Base-by-base conservation (phyloP, 2,888 invertebrate genomes). In the Augiades crinisus region DNA sequence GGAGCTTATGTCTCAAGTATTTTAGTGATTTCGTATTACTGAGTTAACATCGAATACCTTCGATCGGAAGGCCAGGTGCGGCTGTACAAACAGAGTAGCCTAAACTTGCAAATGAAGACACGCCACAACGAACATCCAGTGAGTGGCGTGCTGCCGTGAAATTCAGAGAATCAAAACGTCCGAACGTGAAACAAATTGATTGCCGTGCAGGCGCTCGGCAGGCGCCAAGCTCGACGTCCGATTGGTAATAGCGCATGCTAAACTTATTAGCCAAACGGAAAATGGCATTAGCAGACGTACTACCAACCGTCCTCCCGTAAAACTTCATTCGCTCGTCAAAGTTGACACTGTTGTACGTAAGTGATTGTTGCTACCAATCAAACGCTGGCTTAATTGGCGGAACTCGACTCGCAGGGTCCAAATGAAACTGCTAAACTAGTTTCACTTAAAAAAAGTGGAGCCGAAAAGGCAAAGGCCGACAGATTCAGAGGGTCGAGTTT, bases 241-340 rank as follows among this genome's bases (percentile, higher is more conserved):
- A 89, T 88, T 89, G 88, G 83, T 88, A 88, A 88, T 89, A 87
- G 84, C 74, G 80, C 77, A 83, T 83, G 86, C 84, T 88, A 89
- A 89, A 85, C 88, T 87, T 85, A 89, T 89, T 88, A 89, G 79
- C 76, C 78, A 80, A 85, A 84, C 84, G 87, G 86, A 86, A 89
- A 89, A 89, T 86, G 81, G 80, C 76, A 84, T 89, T 86, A 89
- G 73, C 79, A 76, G 73, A 76, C 79, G 81, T 77, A 77, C 77
- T 67, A 74, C 69, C 57, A 70, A 64, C 65, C 69, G 67, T 69
- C 67, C 69, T 73, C 63, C 73, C 70, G 80, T 81, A 76, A 78
- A 83, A 81, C 78, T 82, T 74, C 72, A 80, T 85, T 85, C 77
- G 72, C 68, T 72, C 72, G 75, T 84, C 82, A 85, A 76, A 81